Conservation (phyloP, 2,113 vertebrate species). For the Casuarius casuarius region DNA sequence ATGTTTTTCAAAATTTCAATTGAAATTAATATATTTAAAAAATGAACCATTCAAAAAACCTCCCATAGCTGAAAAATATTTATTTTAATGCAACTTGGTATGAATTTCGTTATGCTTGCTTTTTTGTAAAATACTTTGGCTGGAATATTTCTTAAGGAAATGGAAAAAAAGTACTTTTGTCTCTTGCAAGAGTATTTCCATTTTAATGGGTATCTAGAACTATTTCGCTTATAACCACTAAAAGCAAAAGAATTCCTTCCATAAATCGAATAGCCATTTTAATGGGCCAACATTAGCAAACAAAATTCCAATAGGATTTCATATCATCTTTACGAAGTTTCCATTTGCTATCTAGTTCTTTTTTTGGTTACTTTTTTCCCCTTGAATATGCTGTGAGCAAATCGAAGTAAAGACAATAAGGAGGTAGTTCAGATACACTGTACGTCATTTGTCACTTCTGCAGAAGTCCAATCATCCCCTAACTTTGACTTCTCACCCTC, state of each 20-base stretch:
- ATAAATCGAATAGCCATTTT: not conserved
- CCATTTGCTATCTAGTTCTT: not conserved
- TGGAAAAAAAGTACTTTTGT: not conserved
- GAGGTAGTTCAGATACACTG: not conserved
- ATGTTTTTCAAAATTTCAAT: not conserved
- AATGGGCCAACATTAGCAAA: not conserved
- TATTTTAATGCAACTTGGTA: not conserved
- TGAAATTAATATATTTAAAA: not conserved
- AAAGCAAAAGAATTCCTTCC: not conserved
- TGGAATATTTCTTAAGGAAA: not conserved
- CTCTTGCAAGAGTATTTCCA: not conserved
- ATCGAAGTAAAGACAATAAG: not conserved
- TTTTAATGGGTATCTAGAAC: not conserved
- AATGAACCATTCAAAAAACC: not conserved
- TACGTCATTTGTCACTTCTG: not conserved
- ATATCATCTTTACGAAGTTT: not conserved
- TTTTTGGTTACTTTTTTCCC: not conserved
- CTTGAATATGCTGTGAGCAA: not conserved
- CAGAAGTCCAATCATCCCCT: not conserved
- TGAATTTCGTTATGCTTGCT: not conserved
- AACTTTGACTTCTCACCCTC: not conserved
- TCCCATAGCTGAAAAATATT: not conserved
- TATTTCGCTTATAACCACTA: not conserved
- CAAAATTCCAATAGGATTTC: not conserved
- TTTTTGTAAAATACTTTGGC: not conserved